Percentiles rank a stretch among this genome's conserved stretches.
These are phyloP conservation scores for Lysandra bellargus DNA, from an alignment of 2,888 invertebrate species.

Conservation along the genomic window DNA sequence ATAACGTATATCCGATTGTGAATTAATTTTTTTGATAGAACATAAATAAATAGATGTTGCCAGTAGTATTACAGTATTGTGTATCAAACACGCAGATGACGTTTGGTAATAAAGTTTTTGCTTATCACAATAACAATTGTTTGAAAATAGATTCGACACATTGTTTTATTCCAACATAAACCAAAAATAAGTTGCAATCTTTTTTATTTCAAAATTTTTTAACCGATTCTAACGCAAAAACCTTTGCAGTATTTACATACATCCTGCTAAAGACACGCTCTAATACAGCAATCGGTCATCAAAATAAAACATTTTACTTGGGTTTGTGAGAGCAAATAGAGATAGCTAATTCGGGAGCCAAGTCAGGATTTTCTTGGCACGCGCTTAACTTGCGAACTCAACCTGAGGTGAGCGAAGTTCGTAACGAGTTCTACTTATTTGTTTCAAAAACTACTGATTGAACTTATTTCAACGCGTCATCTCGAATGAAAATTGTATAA, in stretches of 20 bases:
- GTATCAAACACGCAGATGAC: no score
- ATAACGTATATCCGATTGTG: no score
- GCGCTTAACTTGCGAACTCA: slow-evolving; percentile 39
- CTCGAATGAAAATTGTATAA: slow-evolving; percentile 23
- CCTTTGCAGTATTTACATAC: background rate
- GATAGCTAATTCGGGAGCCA: slow-evolving; percentile 34
- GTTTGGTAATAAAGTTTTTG: no score
- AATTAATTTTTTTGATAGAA: no score
- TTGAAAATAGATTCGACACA: no score
- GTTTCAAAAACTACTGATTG: slow-evolving; percentile 42
- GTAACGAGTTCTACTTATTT: slow-evolving; percentile 44
- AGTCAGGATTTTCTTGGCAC: slow-evolving; percentile 38
- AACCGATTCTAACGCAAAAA: no score
- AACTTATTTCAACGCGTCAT: slow-evolving; percentile 36
- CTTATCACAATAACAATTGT: no score
- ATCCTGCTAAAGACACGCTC: background rate
- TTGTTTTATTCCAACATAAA: no score
- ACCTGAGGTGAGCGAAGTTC: slow-evolving; percentile 41
- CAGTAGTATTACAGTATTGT: no score
- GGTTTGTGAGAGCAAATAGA: slow-evolving; percentile 31
- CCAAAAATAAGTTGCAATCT: no score
- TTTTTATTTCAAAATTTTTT: no score
- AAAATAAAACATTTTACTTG: slow-evolving; percentile 29
- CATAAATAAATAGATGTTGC: no score
- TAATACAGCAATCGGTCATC: slow-evolving; percentile 5